Evolutionary conservation across 2,797 vertebrate species (phyloP).

Genomic region (Glyptemys insculpta): DNA sequence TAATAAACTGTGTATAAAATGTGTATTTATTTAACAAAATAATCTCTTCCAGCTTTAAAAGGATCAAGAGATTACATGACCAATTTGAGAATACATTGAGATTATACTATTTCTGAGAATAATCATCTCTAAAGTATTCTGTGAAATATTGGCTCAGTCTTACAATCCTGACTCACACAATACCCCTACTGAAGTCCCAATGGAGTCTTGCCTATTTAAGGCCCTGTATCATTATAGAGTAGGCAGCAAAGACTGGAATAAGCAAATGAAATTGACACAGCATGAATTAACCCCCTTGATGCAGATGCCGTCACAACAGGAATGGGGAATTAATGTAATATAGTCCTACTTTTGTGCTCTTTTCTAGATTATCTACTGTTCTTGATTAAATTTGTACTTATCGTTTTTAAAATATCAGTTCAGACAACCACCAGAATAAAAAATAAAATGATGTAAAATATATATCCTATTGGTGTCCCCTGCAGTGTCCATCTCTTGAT

Average conservation of each 20-base stretch:
- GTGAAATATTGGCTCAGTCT: neutral
- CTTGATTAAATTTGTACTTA: neutral
- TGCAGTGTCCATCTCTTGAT: constrained; percentile 94
- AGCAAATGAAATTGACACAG: neutral
- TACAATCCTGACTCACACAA: neutral
- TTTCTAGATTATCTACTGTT: neutral
- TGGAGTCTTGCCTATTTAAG: rapidly evolving
- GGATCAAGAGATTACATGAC: neutral
- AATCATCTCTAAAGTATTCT: neutral
- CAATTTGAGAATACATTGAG: neutral
- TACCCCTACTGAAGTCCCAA: rapidly evolving
- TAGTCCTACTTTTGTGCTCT: neutral
- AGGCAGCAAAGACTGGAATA: neutral
- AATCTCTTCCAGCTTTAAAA: neutral
- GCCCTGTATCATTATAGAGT: neutral
- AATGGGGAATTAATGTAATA: neutral
- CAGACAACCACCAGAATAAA: neutral
- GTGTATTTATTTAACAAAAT: neutral
- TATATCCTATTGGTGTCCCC: neutral
- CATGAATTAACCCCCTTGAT: neutral
- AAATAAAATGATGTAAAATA: neutral
- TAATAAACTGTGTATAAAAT: neutral
- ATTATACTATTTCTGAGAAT: neutral
- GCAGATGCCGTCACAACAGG: neutral
- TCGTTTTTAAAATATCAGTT: neutral